phyloP scores from a whole-genome alignment of 1,140 invertebrate species.

The Solen grandis region DNA sequence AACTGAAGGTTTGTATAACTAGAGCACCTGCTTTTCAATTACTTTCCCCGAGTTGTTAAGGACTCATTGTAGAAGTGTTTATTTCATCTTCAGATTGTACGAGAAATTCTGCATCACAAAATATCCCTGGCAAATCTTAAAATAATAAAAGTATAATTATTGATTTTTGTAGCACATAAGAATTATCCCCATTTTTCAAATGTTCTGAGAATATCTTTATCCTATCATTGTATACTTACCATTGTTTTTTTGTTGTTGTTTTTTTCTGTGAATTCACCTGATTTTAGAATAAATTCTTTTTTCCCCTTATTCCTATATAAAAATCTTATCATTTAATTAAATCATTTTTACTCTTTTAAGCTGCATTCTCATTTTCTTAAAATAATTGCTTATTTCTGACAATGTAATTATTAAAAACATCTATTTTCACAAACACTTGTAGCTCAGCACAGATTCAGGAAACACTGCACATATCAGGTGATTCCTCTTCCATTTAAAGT shows the following conservation, averaged over 20 bases:
- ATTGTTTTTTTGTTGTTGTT: background rate
- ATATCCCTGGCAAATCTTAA: background rate
- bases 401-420: background rate
- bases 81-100: background rate
- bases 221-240: background rate
- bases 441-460: background rate
- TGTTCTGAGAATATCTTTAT: background rate
- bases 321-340: background rate
- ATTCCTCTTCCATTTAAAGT: conserved; percentile 48
- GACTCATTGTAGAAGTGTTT: no score
- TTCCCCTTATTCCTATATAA: background rate
- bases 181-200: background rate
- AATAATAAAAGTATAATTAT: background rate
- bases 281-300: no score
- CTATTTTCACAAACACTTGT: background rate
- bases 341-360: background rate
- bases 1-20: background rate
- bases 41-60: no score
- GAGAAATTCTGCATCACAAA: background rate
- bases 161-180: background rate
- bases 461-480: conserved; percentile 18
- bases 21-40: no score
- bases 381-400: background rate
- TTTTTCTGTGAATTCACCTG: no score
- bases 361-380: background rate